Evolutionary conservation across 1,140 invertebrate genomes (phyloP).

Genomic region (Orius insidiosus): DNA sequence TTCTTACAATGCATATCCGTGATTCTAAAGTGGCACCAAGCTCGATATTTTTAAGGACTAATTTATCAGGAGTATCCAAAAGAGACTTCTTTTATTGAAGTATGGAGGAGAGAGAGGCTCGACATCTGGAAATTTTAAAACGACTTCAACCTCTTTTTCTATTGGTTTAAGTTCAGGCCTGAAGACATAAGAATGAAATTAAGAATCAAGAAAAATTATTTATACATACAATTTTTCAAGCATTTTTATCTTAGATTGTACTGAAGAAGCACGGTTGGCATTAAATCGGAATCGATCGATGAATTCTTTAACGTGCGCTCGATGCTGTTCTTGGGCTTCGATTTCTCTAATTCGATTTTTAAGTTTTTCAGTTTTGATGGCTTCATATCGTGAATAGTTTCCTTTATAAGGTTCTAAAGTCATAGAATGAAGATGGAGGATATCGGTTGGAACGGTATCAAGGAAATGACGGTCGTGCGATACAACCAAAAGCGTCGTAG

Average conservation of each 20-base stretch:
- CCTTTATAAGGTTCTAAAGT: constrained; percentile 14
- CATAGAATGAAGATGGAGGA: constrained; percentile 72
- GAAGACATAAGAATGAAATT: constrained; percentile 8
- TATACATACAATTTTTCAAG: constrained; percentile 85
- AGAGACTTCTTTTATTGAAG: constrained; percentile 86
- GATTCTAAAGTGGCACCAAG: constrained; percentile 85
- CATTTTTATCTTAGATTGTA: constrained; percentile 98
- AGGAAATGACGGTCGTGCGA: constrained; percentile 97
- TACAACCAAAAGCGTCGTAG: constrained; percentile 89
- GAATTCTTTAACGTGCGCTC: constrained; percentile 93
- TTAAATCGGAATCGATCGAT: constrained; percentile 98
- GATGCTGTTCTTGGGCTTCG: constrained; percentile 89
- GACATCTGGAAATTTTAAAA: constrained; percentile 83
- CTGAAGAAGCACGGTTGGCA: constrained; percentile 92
- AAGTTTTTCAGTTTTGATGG: constrained; percentile 85
- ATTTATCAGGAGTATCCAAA: constrained; percentile 64
- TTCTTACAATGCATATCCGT: constrained; percentile 89
- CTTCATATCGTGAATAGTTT: constrained; percentile 31
- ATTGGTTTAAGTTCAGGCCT: constrained; percentile 89
- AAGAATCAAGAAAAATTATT: background rate
- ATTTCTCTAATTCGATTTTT: constrained; percentile 93
- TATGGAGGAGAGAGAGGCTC: constrained; percentile 78
- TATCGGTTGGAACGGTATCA: constrained; percentile 92
- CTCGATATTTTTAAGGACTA: constrained; percentile 74
- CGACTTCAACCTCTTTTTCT: constrained; percentile 83